These are phyloP conservation scores for Clavelina lepadiformis DNA, from an alignment of 23 tunicate genomes.

Conservation along the genomic window DNA sequence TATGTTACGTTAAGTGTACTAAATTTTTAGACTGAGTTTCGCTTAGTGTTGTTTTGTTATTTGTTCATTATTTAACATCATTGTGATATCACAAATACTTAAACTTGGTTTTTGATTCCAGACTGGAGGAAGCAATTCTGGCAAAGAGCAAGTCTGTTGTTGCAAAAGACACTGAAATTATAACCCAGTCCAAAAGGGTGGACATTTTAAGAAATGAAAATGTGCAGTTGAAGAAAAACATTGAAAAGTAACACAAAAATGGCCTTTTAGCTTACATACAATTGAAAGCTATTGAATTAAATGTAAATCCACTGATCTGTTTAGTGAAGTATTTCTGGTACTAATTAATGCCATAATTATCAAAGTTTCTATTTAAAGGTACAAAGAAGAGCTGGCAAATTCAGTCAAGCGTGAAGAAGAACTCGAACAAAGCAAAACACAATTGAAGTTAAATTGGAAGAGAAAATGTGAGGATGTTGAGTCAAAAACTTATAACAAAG, in stretches of 20 bases:
- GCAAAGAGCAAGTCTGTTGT: slow-evolving; percentile 11
- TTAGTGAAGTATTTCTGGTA: too few relatives aligned
- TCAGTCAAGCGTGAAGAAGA: slow-evolving; percentile 27
- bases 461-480: slow-evolving; percentile 45
- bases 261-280: too few relatives aligned
- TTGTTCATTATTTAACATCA: too few relatives aligned
- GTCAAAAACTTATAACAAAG: slow-evolving; percentile 14
- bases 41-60: too few relatives aligned
- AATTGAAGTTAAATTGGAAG: slow-evolving; percentile 45
- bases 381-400: slow-evolving; percentile 36
- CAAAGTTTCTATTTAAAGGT: too few relatives aligned
- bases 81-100: too few relatives aligned
- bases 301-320: too few relatives aligned
- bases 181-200: slow-evolving; percentile 20
- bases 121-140: slow-evolving; percentile 25
- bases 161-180: slow-evolving; percentile 43
- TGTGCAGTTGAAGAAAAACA: slow-evolving; percentile 16
- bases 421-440: slow-evolving; percentile 31
- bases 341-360: too few relatives aligned
- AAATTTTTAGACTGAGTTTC: too few relatives aligned
- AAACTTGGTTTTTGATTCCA: slow-evolving; percentile 22
- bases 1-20: too few relatives aligned
- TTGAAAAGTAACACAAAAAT: slow-evolving; percentile 30
- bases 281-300: too few relatives aligned
- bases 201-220: slow-evolving; percentile 36